Percentiles rank a stretch among this genome's conserved stretches.
Conservation (phyloP, 2,888 invertebrate genomes). For the Tryphoninae sp. region DNA sequence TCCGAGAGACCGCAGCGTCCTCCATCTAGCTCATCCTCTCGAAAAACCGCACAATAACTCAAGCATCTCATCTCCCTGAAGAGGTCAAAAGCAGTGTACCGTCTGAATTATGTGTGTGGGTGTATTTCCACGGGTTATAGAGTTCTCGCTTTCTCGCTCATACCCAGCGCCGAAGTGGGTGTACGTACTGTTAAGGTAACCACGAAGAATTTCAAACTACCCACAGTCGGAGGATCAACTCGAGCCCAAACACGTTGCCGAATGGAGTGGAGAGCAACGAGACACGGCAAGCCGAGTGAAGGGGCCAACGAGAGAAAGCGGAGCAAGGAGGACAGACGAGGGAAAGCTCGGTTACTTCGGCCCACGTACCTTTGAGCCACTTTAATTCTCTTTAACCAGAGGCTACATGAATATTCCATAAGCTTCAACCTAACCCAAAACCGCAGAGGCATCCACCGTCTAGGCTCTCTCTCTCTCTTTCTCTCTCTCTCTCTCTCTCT, state of each 20-base stretch:
- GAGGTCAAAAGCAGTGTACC: slow-evolving; percentile 34
- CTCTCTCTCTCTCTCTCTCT: too few species aligned
- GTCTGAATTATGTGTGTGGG: background rate
- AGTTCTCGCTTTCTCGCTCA: background rate
- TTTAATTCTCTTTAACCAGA: slow-evolving; percentile 75
- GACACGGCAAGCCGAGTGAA: slow-evolving; percentile 20
- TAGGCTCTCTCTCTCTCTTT: too few species aligned
- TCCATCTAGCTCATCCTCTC: background rate
- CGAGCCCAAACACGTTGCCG: slow-evolving; percentile 43
- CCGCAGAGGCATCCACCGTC: slow-evolving; percentile 62
- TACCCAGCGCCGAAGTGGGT: background rate
- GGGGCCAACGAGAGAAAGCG: slow-evolving; percentile 43
- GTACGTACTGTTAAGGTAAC: slow-evolving; percentile 44
- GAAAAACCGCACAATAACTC: slow-evolving; percentile 45
- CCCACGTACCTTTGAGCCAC: slow-evolving; percentile 71
- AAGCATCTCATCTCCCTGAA: slow-evolving; percentile 25
- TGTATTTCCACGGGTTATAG: slow-evolving; percentile 1
- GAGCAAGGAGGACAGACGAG: slow-evolving; percentile 37
- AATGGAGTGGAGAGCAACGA: slow-evolving; percentile 32
- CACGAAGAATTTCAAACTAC: slow-evolving; percentile 58
- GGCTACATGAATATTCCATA: slow-evolving; percentile 78
- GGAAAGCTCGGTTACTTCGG: slow-evolving; percentile 65
- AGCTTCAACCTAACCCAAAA: slow-evolving; percentile 71
- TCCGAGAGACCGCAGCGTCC: background rate
- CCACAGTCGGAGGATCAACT: slow-evolving; percentile 61